Base-by-base conservation (phyloP, 2,888 invertebrate species). In the Agapetus fuscipes region DNA sequence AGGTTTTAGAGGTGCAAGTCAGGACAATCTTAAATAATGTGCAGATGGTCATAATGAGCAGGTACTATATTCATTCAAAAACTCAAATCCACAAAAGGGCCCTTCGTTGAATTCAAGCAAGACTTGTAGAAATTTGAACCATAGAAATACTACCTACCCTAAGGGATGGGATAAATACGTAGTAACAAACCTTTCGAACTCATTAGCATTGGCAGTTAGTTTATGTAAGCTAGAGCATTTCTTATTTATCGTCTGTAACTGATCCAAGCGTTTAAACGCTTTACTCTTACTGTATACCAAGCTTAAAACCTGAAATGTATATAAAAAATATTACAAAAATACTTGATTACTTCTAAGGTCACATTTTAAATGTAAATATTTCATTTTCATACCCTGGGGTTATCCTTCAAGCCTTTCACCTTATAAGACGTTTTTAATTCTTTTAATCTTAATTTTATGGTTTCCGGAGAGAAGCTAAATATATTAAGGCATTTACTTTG, bases 151-250 rank as follows among this genome's bases (percentile, higher is more conserved):
- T n/a, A n/a, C n/a, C n/a, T n/a, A n/a, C n/a, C n/a, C n/a, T n/a
- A n/a, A n/a, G n/a, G n/a, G n/a, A n/a, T n/a, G n/a, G n/a, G n/a
- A n/a, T n/a, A n/a, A n/a, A n/a, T n/a, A n/a, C n/a, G n/a, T n/a
- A n/a, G n/a, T n/a, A n/a, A n/a, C n/a, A n/a, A n/a, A 69, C 68
- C 58, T 59, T 46, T 67, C 61, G 46, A 69, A 70, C 14, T 62
- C 54, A 46, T 63, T 61, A 35, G 42, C 57, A 2, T 65, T 61
- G 0, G 62, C 51, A 2, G 66, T 56, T 13, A 70, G 55, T 40
- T 61, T 59, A 41, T 68, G 68, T 1, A 70, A 51, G 46, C 67
- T 68, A 44, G 54, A 66, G 40, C 68, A 67, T 37, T 62, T 62
- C 45, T 70, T 69, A 26, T 60, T 64, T 2, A 59, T 59, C 2